Evolutionary conservation across 2,888 invertebrate genomes (phyloP).

Genomic region (Spodoptera picta): DNA sequence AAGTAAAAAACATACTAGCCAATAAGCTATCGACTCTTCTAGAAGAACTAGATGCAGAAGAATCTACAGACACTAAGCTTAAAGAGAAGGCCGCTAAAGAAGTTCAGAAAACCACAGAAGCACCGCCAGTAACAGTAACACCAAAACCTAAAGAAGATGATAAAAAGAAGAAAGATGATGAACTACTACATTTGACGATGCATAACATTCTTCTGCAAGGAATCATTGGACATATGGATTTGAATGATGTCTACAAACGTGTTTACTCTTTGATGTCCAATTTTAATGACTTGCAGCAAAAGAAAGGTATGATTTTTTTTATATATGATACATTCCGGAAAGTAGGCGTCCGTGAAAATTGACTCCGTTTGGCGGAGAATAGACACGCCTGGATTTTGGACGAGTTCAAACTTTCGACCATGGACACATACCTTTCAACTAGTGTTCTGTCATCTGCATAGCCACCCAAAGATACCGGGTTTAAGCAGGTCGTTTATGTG

Average conservation of each 20-base stretch:
- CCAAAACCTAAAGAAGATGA: constrained; percentile 2
- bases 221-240: constrained; percentile 71
- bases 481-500: too few species aligned
- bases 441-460: too few species aligned
- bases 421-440: too few species aligned
- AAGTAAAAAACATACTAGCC: constrained; percentile 71
- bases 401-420: too few species aligned
- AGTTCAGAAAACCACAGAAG: constrained; percentile 3
- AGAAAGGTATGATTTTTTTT: constrained; percentile 18
- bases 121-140: not conserved
- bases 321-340: too few species aligned
- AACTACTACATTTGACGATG: constrained; percentile 72
- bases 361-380: too few species aligned
- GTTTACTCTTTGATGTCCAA: constrained; percentile 57
- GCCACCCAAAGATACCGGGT: too few species aligned
- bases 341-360: too few species aligned
- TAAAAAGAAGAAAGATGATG: constrained; percentile 45
- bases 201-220: constrained; percentile 76
- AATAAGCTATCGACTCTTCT: constrained; percentile 68
- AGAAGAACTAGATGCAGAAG: constrained; percentile 74
- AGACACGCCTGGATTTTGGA: too few species aligned
- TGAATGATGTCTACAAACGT: constrained; percentile 68
- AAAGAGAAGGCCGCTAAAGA: constrained; percentile 23
- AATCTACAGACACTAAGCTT: constrained; percentile 31
- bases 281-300: constrained; percentile 38